These are phyloP conservation scores for Cebus imitator DNA, from an alignment of 2,113 vertebrate genomes.

Conservation along the genomic window DNA sequence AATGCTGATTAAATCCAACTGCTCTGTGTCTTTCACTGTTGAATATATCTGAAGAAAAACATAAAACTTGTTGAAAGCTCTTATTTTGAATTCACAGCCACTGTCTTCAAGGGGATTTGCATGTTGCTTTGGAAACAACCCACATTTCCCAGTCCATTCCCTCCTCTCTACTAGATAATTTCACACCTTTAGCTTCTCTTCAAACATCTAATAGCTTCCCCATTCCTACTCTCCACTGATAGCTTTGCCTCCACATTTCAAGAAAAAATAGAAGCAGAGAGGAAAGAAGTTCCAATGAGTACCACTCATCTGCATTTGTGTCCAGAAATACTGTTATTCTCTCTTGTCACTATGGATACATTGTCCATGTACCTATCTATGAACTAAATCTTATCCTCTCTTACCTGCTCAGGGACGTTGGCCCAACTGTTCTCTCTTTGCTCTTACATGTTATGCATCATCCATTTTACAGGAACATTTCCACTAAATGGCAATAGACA, in stretches of 20 bases:
- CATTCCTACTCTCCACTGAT: background rate
- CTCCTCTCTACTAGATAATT: background rate
- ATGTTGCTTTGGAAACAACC: background rate
- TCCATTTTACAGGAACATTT: background rate
- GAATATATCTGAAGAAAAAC: background rate
- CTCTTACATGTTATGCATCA: background rate
- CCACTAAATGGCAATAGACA: background rate
- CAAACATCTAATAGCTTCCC: background rate
- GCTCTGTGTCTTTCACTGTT: background rate
- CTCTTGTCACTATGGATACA: background rate
- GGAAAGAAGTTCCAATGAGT: background rate
- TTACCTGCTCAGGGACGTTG: background rate
- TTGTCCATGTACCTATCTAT: background rate
- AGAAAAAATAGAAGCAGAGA: background rate
- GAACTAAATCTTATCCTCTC: background rate
- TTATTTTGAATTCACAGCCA: background rate
- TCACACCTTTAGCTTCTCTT: background rate
- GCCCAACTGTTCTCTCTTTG: background rate
- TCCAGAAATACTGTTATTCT: background rate
- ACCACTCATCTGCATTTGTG: background rate
- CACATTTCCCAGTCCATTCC: background rate
- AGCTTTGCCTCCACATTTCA: background rate
- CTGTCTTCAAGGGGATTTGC: background rate
- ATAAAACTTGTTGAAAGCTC: background rate
- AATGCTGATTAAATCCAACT: background rate